Evolutionary conservation across 2,888 invertebrate species (phyloP), one percentile per base, ranked within the genome.

Genomic region (Drosophila ochracea): DNA sequence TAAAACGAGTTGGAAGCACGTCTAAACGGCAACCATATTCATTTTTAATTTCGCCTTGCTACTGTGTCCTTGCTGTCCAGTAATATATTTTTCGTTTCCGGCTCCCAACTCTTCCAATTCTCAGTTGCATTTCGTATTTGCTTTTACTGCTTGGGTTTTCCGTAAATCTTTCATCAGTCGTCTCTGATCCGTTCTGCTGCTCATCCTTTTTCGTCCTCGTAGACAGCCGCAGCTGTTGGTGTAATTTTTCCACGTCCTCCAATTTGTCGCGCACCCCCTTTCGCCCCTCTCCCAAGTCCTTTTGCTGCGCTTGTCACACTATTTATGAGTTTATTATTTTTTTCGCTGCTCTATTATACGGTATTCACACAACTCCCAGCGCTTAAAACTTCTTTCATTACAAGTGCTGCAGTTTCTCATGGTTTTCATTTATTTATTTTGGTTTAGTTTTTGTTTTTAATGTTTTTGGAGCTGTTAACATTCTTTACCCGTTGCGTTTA

Each of bases 281-380:
- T 31, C 5, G 28, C 35, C 19, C 16, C 16, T 10, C 5, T 10
- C 21, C 4, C n/a, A 16, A 68, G 61, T 58, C 53, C 35, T 37
- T 43, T 67, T 53, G 37, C 57, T 55, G 31, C 55, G 72, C 89
- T 88, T 83, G 90, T 90, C 90, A 84, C 76, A 74, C 78, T 90
- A 90, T 87, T 87, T 87, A 87, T 82, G 87, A 89, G 90, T 87
- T 87, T 82, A 90, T 87, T 90, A 90, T 87, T 86, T 86, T 35
- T 73, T 68, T 63, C 67, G 71, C 79, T 78, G 57, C 79, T 83
- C 76, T 66, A 81, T 89, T 89, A 82, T 89, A 74, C 71, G 76
- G 67, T 71, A 70, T 55, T 57, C 73, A 47, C 35, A 47, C 50
- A 50, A 37, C 60, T 58, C 68, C 47, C 60, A 88, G 69, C 68